phyloP scores from a whole-genome alignment of 2,113 vertebrate genomes.

The Megalops atlanticus region DNA sequence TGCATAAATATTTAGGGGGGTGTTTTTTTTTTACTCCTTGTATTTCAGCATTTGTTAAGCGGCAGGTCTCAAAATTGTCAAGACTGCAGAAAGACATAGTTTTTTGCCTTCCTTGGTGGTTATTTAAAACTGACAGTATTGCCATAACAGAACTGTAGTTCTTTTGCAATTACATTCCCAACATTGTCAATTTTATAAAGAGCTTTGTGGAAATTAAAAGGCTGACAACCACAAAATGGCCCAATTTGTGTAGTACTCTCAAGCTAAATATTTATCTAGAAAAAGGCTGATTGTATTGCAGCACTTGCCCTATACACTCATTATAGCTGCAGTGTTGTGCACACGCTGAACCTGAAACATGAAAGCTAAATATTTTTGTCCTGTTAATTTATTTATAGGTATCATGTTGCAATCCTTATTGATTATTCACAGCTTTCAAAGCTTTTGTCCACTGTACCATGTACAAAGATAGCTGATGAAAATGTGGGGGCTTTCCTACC shows the following conservation, averaged over 20 bases:
- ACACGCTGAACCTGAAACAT: neutral
- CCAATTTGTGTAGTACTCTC: constrained; percentile 3
- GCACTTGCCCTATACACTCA: neutral
- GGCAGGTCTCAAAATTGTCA: neutral
- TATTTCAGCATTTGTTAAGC: neutral
- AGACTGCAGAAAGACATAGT: neutral
- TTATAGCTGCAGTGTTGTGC: neutral
- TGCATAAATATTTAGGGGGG: neutral
- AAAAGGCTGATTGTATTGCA: neutral
- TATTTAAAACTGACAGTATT: constrained; percentile 10
- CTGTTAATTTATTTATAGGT: neutral
- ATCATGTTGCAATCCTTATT: neutral
- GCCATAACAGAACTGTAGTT: neutral
- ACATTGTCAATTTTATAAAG: neutral
- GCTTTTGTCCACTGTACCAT: neutral
- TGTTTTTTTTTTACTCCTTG: neutral
- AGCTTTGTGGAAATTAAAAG: neutral
- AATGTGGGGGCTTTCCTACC: neutral
- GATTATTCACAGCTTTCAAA: neutral
- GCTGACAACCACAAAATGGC: neutral
- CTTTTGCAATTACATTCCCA: neutral
- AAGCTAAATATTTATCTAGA: neutral
- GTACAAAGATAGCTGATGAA: neutral
- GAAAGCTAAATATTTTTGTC: neutral
- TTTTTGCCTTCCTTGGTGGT: neutral